Evolutionary conservation across 2,888 invertebrate species (phyloP).

Genomic region (Escarpia spicata): DNA sequence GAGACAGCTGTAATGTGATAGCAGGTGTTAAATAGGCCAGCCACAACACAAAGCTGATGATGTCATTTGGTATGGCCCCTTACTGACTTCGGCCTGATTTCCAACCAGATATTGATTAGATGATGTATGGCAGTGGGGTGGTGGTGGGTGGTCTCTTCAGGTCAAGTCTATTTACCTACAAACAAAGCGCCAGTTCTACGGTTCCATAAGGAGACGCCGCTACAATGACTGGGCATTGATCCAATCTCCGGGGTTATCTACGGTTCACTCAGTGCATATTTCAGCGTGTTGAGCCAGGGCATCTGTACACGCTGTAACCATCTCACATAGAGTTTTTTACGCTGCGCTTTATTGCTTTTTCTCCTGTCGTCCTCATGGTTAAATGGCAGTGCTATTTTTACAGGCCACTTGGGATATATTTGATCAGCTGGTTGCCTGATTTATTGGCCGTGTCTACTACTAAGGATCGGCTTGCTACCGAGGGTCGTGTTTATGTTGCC

Average conservation of each 20-base stretch:
- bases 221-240: not conserved
- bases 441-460: not conserved
- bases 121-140: not conserved
- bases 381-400: constrained; percentile 16
- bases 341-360: not conserved
- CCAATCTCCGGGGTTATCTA: not conserved
- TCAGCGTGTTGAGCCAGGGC: not conserved
- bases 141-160: not conserved
- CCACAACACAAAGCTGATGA: not conserved
- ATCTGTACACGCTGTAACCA: not conserved
- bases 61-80: constrained; percentile 6
- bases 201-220: not conserved
- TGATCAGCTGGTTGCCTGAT: not conserved
- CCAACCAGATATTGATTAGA: constrained; percentile 5
- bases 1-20: not conserved
- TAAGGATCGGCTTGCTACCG: not conserved
- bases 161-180: not conserved
- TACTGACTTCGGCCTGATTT: not conserved
- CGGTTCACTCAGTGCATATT: not conserved
- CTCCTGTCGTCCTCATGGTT: not conserved
- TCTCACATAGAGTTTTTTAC: not conserved
- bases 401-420: not conserved
- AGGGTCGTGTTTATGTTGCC: not conserved
- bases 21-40: constrained; percentile 8
- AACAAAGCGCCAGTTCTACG: constrained; percentile 6